These are phyloP conservation scores for Turdus rufiventris DNA, from an alignment of 2,113 vertebrate species.

Conservation along the genomic window DNA sequence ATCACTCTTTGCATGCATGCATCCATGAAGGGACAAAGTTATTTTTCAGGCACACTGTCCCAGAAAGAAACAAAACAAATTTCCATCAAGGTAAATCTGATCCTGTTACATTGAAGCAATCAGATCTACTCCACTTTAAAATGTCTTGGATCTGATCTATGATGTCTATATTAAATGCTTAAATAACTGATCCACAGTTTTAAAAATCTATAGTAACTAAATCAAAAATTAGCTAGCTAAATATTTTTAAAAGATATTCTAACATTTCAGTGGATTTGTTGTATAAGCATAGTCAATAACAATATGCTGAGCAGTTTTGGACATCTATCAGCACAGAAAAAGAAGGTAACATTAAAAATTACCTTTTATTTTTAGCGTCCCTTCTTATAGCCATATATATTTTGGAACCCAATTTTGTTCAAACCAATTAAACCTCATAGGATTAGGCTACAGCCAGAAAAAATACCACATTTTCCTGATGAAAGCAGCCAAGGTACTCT, in stretches of 20 bases:
- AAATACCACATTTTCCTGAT: background rate
- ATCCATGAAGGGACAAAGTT: background rate
- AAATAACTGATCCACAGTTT: background rate
- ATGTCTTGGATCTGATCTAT: background rate
- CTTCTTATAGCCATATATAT: background rate
- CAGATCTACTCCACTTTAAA: background rate
- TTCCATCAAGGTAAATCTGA: background rate
- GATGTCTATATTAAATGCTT: background rate
- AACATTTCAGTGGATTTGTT: background rate
- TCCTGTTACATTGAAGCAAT: background rate
- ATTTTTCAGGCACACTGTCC: background rate
- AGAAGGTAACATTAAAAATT: background rate
- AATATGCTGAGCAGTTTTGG: background rate
- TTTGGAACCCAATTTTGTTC: background rate
- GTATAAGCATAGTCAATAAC: background rate
- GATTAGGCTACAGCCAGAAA: background rate
- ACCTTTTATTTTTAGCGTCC: background rate
- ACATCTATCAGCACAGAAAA: background rate
- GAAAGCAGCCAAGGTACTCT: background rate
- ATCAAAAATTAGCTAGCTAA: background rate
- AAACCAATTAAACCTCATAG: background rate
- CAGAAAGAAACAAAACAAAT: background rate
- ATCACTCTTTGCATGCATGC: background rate
- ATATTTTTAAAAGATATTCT: background rate
- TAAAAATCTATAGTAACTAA: background rate